Evolutionary conservation across 2,888 invertebrate genomes (phyloP).

Genomic region (Polietes domitor): DNA sequence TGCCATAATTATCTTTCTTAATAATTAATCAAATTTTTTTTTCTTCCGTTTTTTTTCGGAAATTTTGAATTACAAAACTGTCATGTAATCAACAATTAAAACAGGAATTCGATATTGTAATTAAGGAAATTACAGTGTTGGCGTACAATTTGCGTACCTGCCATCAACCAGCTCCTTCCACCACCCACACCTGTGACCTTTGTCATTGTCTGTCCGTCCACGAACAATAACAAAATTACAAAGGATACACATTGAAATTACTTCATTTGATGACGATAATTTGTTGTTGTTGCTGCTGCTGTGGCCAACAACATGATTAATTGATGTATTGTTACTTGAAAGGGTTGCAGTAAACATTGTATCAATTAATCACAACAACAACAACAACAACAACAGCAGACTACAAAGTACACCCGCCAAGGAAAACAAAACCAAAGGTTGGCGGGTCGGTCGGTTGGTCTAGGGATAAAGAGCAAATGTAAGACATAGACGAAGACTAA

Average conservation of each 20-base stretch:
- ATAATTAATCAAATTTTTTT: neutral
- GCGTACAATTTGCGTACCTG: neutral
- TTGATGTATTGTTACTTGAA: constrained; percentile 18
- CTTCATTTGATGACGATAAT: constrained; percentile 8
- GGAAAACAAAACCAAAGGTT: neutral
- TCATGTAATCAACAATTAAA: constrained; percentile 3
- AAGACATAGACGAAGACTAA: neutral
- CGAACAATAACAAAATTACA: neutral
- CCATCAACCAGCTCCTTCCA: no score
- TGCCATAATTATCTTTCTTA: neutral
- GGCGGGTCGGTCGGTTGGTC: no score
- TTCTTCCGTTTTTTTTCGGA: neutral
- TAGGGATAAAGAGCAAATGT: neutral
- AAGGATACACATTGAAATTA: neutral
- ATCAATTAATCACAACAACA: constrained; percentile 44
- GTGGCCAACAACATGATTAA: constrained; percentile 21
- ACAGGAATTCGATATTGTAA: neutral
- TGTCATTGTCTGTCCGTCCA: neutral
- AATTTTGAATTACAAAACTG: neutral
- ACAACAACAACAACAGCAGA: neutral
- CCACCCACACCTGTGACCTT: neutral
- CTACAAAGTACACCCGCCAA: neutral
- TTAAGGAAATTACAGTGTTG: neutral
- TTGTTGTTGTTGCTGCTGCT: neutral
- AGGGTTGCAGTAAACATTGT: constrained; percentile 25